Base-by-base conservation (phyloP, 2,797 vertebrate genomes). In the Coilia nasus region DNA sequence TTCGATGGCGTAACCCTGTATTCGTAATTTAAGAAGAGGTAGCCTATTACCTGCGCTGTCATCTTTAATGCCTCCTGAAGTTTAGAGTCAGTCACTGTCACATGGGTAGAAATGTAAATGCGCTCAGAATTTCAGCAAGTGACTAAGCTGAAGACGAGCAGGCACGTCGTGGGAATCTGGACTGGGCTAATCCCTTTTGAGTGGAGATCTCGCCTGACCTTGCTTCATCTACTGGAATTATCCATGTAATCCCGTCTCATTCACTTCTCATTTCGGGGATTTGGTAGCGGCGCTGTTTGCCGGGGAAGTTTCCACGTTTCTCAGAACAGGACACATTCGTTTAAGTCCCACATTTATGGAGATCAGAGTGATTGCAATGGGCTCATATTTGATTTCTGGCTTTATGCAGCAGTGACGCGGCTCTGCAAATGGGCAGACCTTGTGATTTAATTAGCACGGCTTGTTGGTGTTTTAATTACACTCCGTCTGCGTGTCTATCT, bases 221-320 rank as follows among this genome's bases (percentile, higher is more conserved):
- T 91, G 91, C 92, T 95, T 96, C 93, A 95, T 96, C 96, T 95
- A 89, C 89, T 91, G 86, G 91, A 93, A 96, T 97, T 97, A 97
- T 94, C 93, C 92, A 88, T 91, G 91, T 97, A 97, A 97, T 97
- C 93, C 94, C 92, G 92, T 94, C 92, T 94, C 93, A 94, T 95
- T 94, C 93, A 91, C 92, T 92, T 92, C 91, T 92, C 92, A 93
- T 93, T 93, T 90, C 86, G 57, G 87, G 92, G 94, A 94, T 95
- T 96, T 95, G 89, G 91, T 91, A 92, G 85, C 87, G 88, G 85
- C 46, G 83, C 84, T 56, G 90, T 91, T 93, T 89, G 91, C 88
- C 88, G 89, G 60, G 89, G 85, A 85, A 87, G 82, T 89, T 88
- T 89, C 87, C 87, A 84, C 60, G 59, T 90, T 90, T 89, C 90